Evolutionary conservation across 2,888 invertebrate genomes (phyloP).

Genomic region (Chaetoderma sp.): DNA sequence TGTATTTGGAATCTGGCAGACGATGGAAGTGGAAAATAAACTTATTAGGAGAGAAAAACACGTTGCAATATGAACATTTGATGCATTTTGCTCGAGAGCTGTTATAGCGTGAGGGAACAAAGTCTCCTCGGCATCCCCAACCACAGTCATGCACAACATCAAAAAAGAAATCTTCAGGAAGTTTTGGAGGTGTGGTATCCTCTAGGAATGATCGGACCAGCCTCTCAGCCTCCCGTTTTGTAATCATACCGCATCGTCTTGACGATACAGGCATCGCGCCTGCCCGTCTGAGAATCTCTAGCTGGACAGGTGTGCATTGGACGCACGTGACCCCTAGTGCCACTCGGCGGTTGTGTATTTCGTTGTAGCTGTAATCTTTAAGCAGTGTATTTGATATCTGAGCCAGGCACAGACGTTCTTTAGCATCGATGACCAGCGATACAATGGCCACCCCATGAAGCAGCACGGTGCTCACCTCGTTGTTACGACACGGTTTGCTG

Average conservation of each 20-base stretch:
- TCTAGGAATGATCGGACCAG: conserved; percentile 96
- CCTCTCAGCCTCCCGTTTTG: conserved; percentile 86
- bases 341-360: conserved; percentile 90
- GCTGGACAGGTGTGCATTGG: conserved; percentile 94
- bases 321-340: conserved; percentile 91
- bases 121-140: conserved; percentile 87
- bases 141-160: conserved; percentile 93
- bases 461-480: conserved; percentile 83
- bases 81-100: conserved; percentile 95
- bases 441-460: conserved; percentile 92
- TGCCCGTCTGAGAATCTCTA: conserved; percentile 91
- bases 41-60: conserved; percentile 98
- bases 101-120: conserved; percentile 72
- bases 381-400: conserved; percentile 96
- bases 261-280: conserved; percentile 73
- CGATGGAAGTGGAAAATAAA: conserved; percentile 97
- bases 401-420: conserved; percentile 92
- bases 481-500: conserved; percentile 22
- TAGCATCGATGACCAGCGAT: conserved; percentile 90
- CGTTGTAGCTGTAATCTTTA: conserved; percentile 96
- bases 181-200: conserved; percentile 71
- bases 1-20: conserved; percentile 75
- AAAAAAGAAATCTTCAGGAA: conserved; percentile 97
- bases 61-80: conserved; percentile 91
- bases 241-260: conserved; percentile 86